Conservation (phyloP, 2,797 vertebrate genomes). For the Chromobotia macracanthus region DNA sequence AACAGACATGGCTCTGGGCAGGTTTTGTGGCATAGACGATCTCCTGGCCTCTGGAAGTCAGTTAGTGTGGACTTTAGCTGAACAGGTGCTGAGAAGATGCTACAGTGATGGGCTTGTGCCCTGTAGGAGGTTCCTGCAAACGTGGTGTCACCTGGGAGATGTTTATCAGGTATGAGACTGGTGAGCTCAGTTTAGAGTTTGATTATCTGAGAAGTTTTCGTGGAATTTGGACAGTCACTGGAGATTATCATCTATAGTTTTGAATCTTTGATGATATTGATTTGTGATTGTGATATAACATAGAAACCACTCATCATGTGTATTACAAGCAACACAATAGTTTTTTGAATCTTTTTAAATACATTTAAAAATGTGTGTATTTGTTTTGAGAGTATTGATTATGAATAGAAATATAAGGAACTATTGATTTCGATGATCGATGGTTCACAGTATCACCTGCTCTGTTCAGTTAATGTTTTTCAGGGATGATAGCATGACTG, state of each 20-base stretch:
- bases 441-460: not conserved
- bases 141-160: constrained; percentile 86
- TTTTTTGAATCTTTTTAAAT: not conserved
- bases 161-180: constrained; percentile 87
- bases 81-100: constrained; percentile 87
- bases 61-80: constrained; percentile 87
- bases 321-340: not conserved
- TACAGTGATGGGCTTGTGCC: constrained; percentile 83
- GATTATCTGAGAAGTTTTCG: not conserved
- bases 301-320: not conserved
- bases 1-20: constrained; percentile 82
- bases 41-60: constrained; percentile 86
- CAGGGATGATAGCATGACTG: not conserved
- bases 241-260: not conserved
- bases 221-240: not conserved
- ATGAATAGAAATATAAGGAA: not conserved
- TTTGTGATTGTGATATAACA: not conserved
- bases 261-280: not conserved
- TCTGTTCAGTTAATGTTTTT: not conserved
- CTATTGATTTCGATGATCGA: not conserved
- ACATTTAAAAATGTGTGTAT: not conserved
- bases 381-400: not conserved
- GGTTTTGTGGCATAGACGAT: constrained; percentile 89
- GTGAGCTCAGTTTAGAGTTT: not conserved
- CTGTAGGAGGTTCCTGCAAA: constrained; percentile 85